These are phyloP conservation scores for Dynastes hyllus DNA, from an alignment of 2,888 invertebrate species.

Conservation along the genomic window DNA sequence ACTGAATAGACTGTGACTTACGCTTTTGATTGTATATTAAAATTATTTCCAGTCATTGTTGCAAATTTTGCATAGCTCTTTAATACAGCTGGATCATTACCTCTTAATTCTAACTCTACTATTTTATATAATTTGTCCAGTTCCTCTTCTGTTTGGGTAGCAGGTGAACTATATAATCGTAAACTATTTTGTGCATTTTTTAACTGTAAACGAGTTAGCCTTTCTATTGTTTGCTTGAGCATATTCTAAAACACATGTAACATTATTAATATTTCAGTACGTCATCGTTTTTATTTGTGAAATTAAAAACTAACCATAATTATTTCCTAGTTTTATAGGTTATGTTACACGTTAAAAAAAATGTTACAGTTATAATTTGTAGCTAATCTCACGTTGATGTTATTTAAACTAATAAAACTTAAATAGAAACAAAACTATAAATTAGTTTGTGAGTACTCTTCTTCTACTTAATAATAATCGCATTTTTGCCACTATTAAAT, in stretches of 20 bases:
- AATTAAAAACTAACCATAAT: constrained; percentile 36
- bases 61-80: constrained; percentile 92
- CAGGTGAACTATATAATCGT: constrained; percentile 20
- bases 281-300: not conserved
- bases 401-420: too few relatives aligned
- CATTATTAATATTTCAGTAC: not conserved
- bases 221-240: constrained; percentile 23
- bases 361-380: too few relatives aligned
- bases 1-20: constrained; percentile 68
- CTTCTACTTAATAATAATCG: too few relatives aligned
- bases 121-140: constrained; percentile 87
- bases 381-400: too few relatives aligned
- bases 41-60: constrained; percentile 84
- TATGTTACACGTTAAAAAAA: not conserved
- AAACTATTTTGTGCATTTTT: constrained; percentile 19
- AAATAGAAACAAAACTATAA: too few relatives aligned
- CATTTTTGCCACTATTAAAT: too few relatives aligned
- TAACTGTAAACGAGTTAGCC: constrained; percentile 6
- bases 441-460: too few relatives aligned
- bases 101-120: constrained; percentile 89
- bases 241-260: constrained; percentile 43
- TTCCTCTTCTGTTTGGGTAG: constrained; percentile 63
- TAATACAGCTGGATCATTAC: constrained; percentile 90
- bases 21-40: constrained; percentile 85
- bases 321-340: constrained; percentile 10